Percentiles rank a stretch among this genome's conserved stretches.
These are phyloP conservation scores for Melanotaenia parkinsoni DNA, from an alignment of 2,797 vertebrate species.

Conservation along the genomic window DNA sequence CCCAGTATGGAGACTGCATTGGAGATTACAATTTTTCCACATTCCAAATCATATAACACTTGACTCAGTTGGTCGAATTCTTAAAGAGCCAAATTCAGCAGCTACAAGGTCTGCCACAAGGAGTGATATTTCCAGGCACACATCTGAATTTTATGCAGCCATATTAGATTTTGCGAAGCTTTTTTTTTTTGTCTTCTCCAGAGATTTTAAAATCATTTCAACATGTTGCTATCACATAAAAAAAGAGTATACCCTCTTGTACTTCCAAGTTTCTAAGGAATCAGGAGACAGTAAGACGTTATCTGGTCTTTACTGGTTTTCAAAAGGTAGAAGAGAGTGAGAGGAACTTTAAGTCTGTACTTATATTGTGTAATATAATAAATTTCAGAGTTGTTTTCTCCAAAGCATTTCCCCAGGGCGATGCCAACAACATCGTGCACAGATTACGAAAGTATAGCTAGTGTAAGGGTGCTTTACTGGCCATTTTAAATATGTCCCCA, in stretches of 20 bases:
- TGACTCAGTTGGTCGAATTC: not conserved
- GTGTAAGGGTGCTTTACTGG: not conserved
- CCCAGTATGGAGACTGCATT: not conserved
- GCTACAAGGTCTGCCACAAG: not conserved
- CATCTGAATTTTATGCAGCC: not conserved
- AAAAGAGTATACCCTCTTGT: not conserved
- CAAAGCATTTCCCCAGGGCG: not conserved
- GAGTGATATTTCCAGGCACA: not conserved
- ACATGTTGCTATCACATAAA: not conserved
- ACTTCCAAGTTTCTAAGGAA: not conserved
- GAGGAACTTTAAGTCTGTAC: not conserved
- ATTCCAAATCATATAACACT: not conserved
- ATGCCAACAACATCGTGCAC: not conserved
- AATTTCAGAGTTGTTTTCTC: not conserved
- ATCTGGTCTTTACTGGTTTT: not conserved
- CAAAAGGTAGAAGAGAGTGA: too few relatives aligned
- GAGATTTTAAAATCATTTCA: not conserved
- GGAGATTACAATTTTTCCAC: not conserved
- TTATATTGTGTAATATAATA: not conserved
- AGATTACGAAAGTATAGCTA: not conserved
- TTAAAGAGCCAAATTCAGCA: not conserved
- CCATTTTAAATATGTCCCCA: not conserved
- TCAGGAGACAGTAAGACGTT: not conserved
- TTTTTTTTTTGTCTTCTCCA: not conserved
- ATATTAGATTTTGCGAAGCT: not conserved